Evolutionary conservation across 2,797 vertebrate species (phyloP).

Genomic region (Cynopterus sphinx): DNA sequence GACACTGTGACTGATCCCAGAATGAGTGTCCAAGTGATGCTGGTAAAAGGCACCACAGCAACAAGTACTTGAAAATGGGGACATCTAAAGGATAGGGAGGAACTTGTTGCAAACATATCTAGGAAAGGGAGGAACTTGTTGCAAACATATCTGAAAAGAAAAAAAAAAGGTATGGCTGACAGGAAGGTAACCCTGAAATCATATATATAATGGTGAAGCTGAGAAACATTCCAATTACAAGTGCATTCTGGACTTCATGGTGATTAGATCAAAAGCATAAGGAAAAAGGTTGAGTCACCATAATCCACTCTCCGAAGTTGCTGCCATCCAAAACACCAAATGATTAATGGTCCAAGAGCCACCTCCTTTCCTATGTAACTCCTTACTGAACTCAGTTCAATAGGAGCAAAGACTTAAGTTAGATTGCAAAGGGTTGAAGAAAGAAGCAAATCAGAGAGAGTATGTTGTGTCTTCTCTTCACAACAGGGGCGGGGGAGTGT

Average conservation of each 20-base stretch:
- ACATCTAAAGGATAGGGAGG: not conserved
- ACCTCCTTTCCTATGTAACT: not conserved
- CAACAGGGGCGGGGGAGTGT: not conserved
- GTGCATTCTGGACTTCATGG: not conserved
- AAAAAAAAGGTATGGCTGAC: not conserved
- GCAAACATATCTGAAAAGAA: conserved; percentile 14
- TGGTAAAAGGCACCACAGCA: not conserved
- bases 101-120: conserved; percentile 25
- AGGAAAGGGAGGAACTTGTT: not conserved
- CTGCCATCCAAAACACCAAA: not conserved
- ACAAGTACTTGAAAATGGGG: not conserved
- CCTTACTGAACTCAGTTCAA: conserved; percentile 26
- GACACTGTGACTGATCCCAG: not conserved
- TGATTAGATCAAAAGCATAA: conserved; percentile 21
- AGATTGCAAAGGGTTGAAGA: not conserved
- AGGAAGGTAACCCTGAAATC: not conserved
- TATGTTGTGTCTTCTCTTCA: not conserved
- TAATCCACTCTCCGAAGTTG: not conserved
- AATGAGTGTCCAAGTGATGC: not conserved
- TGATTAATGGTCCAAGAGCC: not conserved
- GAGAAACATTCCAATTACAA: not conserved
- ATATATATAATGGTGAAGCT: not conserved
- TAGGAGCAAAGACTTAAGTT: not conserved
- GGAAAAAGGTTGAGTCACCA: not conserved
- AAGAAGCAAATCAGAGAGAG: conserved; percentile 30